phyloP scores from a whole-genome alignment of 2,797 vertebrate genomes.

The Pseudochaenichthys georgianus region DNA sequence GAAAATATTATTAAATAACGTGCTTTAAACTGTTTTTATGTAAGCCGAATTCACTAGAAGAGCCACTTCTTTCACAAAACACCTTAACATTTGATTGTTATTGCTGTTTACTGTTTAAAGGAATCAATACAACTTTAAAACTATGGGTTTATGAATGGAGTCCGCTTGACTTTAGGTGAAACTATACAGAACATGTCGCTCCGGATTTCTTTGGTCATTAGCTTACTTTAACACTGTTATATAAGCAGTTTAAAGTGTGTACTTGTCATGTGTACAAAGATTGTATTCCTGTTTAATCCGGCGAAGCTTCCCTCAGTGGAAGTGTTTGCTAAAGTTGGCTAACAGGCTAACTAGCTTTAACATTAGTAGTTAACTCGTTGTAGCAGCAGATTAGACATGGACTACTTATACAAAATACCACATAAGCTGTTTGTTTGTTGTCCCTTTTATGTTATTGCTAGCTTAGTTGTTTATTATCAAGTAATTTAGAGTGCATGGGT shows the following conservation, averaged over 20 bases:
- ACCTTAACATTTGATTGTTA: fast-evolving
- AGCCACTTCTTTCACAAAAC: fast-evolving
- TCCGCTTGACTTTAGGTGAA: fast-evolving
- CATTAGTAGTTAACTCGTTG: not conserved
- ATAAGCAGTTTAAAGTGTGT: not conserved
- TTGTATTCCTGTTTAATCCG: not conserved
- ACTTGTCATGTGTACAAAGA: fast-evolving
- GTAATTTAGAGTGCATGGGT: not conserved
- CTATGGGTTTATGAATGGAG: not conserved
- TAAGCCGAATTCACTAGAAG: not conserved
- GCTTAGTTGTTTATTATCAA: not conserved
- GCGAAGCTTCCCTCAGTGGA: not conserved
- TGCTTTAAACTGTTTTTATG: fast-evolving
- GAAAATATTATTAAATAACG: not conserved
- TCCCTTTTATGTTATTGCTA: not conserved
- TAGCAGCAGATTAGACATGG: not conserved
- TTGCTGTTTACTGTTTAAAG: fast-evolving
- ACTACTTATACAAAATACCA: too few species aligned
- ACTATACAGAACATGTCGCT: fast-evolving
- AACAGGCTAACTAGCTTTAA: constrained; percentile 32
- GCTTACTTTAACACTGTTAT: not conserved
- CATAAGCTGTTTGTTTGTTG: not conserved
- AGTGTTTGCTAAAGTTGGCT: constrained; percentile 3
- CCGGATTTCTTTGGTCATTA: not conserved
- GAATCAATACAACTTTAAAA: not conserved